Evolutionary conservation across 2,888 invertebrate species (phyloP), one percentile per base, ranked within the genome.

Genomic region (Cynaeus angustus): DNA sequence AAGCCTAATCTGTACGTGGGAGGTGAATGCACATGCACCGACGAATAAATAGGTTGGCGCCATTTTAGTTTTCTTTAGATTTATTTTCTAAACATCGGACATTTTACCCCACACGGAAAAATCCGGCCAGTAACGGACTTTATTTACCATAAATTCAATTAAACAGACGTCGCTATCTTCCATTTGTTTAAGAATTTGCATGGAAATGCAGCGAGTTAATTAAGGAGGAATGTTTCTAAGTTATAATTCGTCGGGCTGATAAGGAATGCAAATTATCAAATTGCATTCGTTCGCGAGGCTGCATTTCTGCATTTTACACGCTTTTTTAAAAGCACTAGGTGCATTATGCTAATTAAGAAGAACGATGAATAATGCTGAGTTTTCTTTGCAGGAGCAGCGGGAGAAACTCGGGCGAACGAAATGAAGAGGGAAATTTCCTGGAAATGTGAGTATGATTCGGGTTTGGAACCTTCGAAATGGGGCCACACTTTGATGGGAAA

Each of bases 101-200:
- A 37, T 50, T 46, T 45, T 33, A 28, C 43, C 13, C 43, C 46
- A 14, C 10, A 12, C 33, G 26, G 45, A 56, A 66, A 66, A 56
- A 59, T 52, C 41, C 52, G 48, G 58, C 43, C 59, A 59, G 45
- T 53, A 65, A 59, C 55, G 26, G 26, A 45, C 8, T 68, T 66
- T 66, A 69, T 69, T 69, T 61, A 61, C 55, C 70, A 61, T 70
- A 70, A 70, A 70, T 70, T 66, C 61, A 61, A 66, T 70, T 66
- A 66, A 70, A 70, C 37, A 37, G 48, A 66, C 66, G 45, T 61
- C 53, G 28, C 13, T 68, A 58, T 61, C 53, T 46, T 55, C 28
- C 45, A 26, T 67, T 67, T 67, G 59, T 59, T 67, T 43, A 16
- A 41, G 62, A 55, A 68, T 68, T 68, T 68, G 68, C 68, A 68